Evolutionary conservation across 2,888 invertebrate species (phyloP).

Genomic region (Isoperla grammatica): DNA sequence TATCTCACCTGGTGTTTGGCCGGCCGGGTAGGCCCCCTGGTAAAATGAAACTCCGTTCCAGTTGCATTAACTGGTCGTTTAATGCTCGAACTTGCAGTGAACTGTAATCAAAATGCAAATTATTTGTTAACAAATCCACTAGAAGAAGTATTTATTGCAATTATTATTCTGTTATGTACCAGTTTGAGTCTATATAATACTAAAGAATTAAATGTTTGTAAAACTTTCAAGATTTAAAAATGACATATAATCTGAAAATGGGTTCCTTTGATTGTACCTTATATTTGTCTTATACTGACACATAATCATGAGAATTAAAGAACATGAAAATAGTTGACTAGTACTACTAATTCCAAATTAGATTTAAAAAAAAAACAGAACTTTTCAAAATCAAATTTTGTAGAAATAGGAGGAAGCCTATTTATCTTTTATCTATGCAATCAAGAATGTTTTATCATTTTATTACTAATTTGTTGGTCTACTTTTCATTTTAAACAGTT

Average conservation of each 20-base stretch:
- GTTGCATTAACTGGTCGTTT: conserved; percentile 3
- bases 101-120: neutral
- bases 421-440: no score
- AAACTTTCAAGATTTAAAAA: neutral
- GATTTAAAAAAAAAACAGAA: no score
- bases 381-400: no score
- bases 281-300: no score
- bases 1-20: neutral
- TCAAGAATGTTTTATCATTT: no score
- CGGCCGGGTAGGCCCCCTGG: neutral
- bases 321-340: neutral
- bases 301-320: neutral
- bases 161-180: no score
- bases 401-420: no score
- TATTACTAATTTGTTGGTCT: no score
- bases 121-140: neutral
- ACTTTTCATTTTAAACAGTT: no score
- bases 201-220: neutral
- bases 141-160: neutral
- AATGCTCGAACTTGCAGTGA: neutral
- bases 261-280: neutral
- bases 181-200: neutral
- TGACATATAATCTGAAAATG: neutral
- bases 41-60: neutral
- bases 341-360: no score